phyloP scores from a whole-genome alignment of 2,888 invertebrate genomes.

The Cephus nigrinus region DNA sequence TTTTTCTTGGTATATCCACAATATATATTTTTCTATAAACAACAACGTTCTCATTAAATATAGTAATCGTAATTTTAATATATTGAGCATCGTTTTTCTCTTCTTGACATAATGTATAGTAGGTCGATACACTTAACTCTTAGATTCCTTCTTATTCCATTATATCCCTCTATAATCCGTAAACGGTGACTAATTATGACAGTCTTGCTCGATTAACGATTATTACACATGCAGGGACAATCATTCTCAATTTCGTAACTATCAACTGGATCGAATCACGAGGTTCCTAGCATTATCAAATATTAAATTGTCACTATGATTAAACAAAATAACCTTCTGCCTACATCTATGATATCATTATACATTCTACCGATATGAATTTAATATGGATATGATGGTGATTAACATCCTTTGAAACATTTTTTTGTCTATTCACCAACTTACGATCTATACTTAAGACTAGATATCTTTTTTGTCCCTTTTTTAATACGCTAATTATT shows the following conservation, averaged over 20 bases:
- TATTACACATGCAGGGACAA: background rate
- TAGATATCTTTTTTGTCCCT: conserved; percentile 32
- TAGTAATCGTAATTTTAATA: conserved; percentile 55
- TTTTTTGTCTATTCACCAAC: background rate
- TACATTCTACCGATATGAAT: conserved; percentile 30
- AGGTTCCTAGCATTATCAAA: conserved; percentile 3
- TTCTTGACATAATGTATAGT: conserved; percentile 38
- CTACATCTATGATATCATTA: conserved; percentile 1
- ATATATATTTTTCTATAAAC: conserved; percentile 57
- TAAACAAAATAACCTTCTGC: background rate
- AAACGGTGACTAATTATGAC: background rate
- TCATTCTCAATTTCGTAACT: background rate
- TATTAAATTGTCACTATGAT: conserved; percentile 23
- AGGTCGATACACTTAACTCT: conserved; percentile 41
- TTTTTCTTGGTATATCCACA: conserved; percentile 46
- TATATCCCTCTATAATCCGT: background rate
- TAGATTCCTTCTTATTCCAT: background rate
- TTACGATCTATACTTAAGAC: background rate
- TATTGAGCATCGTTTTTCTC: conserved; percentile 54
- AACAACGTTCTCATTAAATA: conserved; percentile 53
- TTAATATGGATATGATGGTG: conserved; percentile 26
- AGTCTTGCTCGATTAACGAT: background rate
- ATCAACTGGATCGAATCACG: background rate
- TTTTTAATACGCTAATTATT: conserved; percentile 62
- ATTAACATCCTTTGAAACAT: conserved; percentile 3